A percentile compares a stretch with the other conserved stretches of the same genome.
phyloP scores from a whole-genome alignment of 2,888 invertebrate species.

The Cyrtodaria siliqua region DNA sequence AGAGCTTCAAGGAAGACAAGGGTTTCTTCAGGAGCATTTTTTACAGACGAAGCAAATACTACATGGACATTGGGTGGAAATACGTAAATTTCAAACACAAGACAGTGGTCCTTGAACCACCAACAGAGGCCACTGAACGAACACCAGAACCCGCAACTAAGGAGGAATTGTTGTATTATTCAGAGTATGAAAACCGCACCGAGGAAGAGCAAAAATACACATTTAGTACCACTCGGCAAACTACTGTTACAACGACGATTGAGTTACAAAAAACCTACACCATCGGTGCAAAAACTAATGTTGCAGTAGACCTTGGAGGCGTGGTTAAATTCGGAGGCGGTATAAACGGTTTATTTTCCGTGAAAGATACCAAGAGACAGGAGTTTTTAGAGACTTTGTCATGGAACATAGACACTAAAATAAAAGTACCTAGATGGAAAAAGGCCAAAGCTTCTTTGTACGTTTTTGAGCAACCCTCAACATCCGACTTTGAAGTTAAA shows the following conservation, averaged over 20 bases:
- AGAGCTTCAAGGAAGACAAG: slow-evolving; percentile 23
- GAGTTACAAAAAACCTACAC: slow-evolving; percentile 66
- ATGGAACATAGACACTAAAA: too few relatives aligned
- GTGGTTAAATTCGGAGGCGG: slow-evolving; percentile 56
- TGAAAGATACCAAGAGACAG: slow-evolving; percentile 64
- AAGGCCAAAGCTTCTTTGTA: too few relatives aligned
- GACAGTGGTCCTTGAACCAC: slow-evolving; percentile 42
- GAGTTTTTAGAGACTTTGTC: too few relatives aligned
- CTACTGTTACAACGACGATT: slow-evolving; percentile 48
- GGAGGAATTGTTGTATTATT: slow-evolving; percentile 50
- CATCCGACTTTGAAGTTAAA: slow-evolving; percentile 62
- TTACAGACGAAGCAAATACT: slow-evolving; percentile 50
- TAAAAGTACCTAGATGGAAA: too few relatives aligned
- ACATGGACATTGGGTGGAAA: slow-evolving; percentile 65
- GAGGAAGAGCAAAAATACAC: slow-evolving; percentile 53
- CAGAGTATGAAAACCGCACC: slow-evolving; percentile 64
- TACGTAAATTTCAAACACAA: slow-evolving; percentile 63
- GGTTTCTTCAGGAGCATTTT: slow-evolving; percentile 38
- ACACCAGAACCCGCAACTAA: slow-evolving; percentile 5
- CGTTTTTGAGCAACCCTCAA: slow-evolving; percentile 49
- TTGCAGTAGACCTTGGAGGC: slow-evolving; percentile 58
- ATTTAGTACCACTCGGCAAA: slow-evolving; percentile 52
- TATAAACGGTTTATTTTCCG: slow-evolving; percentile 50
- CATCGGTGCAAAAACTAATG: slow-evolving; percentile 53
- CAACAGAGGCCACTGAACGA: too few relatives aligned